Evolutionary conservation across 2,113 vertebrate species (phyloP).

Genomic region (Dasyurus viverrinus): DNA sequence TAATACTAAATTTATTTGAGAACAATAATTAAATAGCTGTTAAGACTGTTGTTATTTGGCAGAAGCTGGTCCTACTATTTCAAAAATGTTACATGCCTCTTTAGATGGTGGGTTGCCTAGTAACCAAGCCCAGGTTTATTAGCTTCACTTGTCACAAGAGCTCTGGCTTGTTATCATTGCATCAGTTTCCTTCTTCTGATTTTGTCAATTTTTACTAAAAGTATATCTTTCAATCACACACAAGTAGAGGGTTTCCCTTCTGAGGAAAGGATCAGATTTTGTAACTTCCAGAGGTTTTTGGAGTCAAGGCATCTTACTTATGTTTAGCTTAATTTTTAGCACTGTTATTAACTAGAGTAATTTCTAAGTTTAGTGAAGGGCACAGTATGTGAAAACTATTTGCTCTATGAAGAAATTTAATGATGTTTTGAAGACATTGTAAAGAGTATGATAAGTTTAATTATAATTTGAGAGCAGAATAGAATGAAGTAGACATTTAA

Average conservation of each 20-base stretch:
- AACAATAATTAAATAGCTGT: background rate
- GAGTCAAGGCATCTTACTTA: background rate
- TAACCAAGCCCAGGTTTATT: background rate
- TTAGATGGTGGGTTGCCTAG: background rate
- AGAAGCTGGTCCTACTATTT: background rate
- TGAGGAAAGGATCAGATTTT: constrained; percentile 2
- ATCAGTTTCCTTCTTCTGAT: constrained; percentile 2
- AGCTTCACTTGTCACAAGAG: background rate
- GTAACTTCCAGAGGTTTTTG: background rate
- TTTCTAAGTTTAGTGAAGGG: background rate
- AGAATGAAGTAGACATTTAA: background rate
- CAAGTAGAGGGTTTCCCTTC: background rate
- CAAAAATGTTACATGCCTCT: background rate
- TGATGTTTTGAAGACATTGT: background rate
- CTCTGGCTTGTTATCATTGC: background rate
- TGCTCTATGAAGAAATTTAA: constrained; percentile 40
- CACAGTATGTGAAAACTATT: constrained; percentile 40
- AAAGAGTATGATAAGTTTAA: constrained; percentile 2
- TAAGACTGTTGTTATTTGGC: background rate
- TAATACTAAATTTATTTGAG: background rate
- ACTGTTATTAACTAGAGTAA: constrained; percentile 9
- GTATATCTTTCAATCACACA: background rate
- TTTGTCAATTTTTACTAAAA: background rate
- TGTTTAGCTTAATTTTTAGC: constrained; percentile 14
- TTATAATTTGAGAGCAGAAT: constrained; percentile 3